Conservation (phyloP, 2,113 vertebrate genomes). For the Telmatochromis brichardi region DNA sequence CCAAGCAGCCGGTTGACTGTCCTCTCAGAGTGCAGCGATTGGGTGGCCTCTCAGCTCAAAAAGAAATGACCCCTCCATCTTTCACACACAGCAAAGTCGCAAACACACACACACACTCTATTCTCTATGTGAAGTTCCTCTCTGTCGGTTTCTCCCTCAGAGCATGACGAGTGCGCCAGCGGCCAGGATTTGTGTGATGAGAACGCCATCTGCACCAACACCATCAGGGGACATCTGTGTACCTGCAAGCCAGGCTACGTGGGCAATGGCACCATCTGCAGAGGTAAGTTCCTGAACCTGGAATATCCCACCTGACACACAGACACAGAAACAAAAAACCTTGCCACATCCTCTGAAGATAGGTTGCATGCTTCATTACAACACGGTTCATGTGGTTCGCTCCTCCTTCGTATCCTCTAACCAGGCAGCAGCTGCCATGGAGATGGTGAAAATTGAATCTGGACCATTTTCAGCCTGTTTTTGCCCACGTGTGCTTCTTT, state of each 20-base stretch:
- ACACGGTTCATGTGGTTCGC: slow-evolving; percentile 3
- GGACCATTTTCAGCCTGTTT: not conserved
- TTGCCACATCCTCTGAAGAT: not conserved
- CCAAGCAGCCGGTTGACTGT: not conserved
- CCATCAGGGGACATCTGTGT: slow-evolving; percentile 89
- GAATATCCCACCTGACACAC: not conserved
- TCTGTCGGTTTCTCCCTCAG: slow-evolving; percentile 51
- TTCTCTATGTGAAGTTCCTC: not conserved
- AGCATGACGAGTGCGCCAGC: slow-evolving; percentile 85
- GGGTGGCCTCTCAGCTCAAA: not conserved
- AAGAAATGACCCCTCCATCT: not conserved
- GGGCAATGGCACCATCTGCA: slow-evolving; percentile 90
- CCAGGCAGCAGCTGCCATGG: slow-evolving; percentile 30
- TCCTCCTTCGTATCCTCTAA: not conserved
- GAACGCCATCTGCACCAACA: slow-evolving; percentile 93
- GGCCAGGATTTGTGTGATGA: slow-evolving; percentile 80
- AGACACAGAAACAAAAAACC: not conserved
- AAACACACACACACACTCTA: not conserved
- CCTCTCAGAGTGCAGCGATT: not conserved
- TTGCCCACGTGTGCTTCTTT: not conserved
- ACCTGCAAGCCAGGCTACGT: slow-evolving; percentile 92
- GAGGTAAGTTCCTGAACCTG: slow-evolving; percentile 69
- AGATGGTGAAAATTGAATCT: slow-evolving; percentile 53
- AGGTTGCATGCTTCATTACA: not conserved
- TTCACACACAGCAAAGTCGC: not conserved